These are phyloP conservation scores for Caenorhabditis macrosperma DNA, from an alignment of 2,888 invertebrate species.

Conservation along the genomic window DNA sequence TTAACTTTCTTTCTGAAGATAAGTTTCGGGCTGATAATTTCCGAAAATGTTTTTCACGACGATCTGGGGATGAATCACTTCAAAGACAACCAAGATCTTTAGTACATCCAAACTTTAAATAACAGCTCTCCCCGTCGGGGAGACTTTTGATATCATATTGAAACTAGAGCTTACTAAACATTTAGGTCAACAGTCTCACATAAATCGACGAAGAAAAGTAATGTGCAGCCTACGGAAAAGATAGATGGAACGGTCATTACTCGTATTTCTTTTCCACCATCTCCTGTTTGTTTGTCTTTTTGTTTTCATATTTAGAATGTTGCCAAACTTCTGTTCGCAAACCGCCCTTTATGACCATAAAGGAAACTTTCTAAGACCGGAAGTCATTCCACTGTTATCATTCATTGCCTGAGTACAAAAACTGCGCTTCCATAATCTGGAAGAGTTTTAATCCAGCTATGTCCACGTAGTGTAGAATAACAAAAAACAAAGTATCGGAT, in stretches of 20 bases:
- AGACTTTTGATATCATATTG: conserved; percentile 10
- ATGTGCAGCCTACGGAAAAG: not conserved
- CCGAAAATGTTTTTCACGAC: not conserved
- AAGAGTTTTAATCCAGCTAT: conserved; percentile 30
- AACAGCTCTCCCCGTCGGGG: not conserved
- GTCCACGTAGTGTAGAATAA: not conserved
- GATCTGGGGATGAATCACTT: not conserved
- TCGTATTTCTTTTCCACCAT: conserved; percentile 18
- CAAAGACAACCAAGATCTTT: not conserved
- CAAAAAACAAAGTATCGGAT: not conserved
- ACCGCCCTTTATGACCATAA: conserved; percentile 9
- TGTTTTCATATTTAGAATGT: conserved; percentile 34
- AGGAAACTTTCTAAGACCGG: conserved; percentile 8
- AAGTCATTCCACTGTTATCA: conserved; percentile 6
- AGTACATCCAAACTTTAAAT: not conserved
- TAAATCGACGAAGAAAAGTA: not conserved
- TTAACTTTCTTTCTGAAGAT: not conserved
- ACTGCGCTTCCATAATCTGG: conserved; percentile 22
- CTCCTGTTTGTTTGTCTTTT: conserved; percentile 13
- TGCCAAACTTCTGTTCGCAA: conserved; percentile 4
- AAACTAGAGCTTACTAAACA: conserved; percentile 21
- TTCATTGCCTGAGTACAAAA: conserved; percentile 37
- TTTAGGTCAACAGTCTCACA: conserved; percentile 16
- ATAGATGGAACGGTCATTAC: conserved; percentile 43
- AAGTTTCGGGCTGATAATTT: not conserved